Percentiles rank a stretch among this genome's conserved stretches.
Evolutionary conservation across 2,113 vertebrate genomes (phyloP).

Genomic region (Notarius lentiginosus): DNA sequence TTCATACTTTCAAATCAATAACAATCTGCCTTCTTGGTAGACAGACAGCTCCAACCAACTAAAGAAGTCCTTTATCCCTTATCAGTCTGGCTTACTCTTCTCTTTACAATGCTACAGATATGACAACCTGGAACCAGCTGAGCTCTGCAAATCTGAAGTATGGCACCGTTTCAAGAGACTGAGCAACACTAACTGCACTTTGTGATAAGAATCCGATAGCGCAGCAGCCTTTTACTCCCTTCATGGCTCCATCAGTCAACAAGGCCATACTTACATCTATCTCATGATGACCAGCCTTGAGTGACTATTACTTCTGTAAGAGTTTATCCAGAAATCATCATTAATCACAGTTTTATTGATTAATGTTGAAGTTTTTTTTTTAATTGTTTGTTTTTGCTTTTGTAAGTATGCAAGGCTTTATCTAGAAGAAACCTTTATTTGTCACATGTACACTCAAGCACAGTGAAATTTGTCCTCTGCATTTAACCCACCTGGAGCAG

Average conservation of each 20-base stretch:
- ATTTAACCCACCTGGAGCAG: too few species aligned
- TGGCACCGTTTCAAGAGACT: not conserved
- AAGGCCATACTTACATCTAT: not conserved
- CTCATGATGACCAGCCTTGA: not conserved
- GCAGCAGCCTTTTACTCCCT: conserved; percentile 34
- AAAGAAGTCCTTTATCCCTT: not conserved
- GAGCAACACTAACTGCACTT: conserved; percentile 4
- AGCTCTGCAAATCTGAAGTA: not conserved
- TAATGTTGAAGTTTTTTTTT: not conserved
- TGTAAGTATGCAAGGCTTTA: not conserved
- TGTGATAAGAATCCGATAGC: conserved; percentile 6
- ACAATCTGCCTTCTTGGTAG: not conserved
- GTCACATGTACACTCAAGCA: too few species aligned
- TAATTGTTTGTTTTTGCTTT: too few species aligned
- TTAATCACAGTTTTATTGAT: too few species aligned
- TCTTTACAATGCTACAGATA: conserved; percentile 3
- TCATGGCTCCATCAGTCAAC: conserved; percentile 38
- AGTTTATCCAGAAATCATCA: not conserved
- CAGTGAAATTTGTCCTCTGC: too few species aligned
- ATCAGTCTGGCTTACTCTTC: not conserved
- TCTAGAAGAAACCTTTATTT: not conserved
- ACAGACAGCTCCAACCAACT: not conserved
- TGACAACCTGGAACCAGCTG: not conserved
- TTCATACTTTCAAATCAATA: not conserved
- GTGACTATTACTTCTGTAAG: not conserved